A percentile compares a stretch with the other conserved stretches of the same genome.
Conservation (phyloP, 2,113 vertebrate species). For the Gulo gulo region DNA sequence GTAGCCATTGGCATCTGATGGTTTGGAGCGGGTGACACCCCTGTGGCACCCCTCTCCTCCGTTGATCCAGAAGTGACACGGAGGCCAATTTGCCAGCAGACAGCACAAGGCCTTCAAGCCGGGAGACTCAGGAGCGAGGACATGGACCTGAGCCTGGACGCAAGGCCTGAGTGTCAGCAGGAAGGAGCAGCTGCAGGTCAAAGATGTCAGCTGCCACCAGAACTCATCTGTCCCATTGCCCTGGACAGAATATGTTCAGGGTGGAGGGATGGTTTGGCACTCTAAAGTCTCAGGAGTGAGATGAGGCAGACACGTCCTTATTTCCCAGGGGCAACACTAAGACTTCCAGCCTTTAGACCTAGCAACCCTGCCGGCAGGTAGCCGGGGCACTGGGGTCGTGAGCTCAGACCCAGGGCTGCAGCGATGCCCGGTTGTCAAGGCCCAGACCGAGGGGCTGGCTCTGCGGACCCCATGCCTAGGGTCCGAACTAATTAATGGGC, state of each 20-base stretch:
- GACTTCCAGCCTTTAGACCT: background rate
- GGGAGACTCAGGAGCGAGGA: background rate
- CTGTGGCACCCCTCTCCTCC: background rate
- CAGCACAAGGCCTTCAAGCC: background rate
- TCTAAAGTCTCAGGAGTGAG: background rate
- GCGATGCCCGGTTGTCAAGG: background rate
- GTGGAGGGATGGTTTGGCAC: background rate
- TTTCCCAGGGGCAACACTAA: background rate
- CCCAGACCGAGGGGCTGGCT: background rate
- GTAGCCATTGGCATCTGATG: background rate
- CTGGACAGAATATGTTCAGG: background rate
- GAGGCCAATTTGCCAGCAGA: background rate
- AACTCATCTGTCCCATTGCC: background rate
- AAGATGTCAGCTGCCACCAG: background rate
- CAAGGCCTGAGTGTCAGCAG: background rate
- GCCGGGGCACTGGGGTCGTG: fast-evolving
- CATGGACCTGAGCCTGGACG: background rate
- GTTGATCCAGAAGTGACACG: background rate
- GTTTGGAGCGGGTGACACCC: background rate
- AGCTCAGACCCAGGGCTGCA: background rate
- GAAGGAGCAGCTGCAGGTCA: background rate
- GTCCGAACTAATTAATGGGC: background rate
- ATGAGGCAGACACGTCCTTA: background rate
- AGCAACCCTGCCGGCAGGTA: too few relatives aligned
- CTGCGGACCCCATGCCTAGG: background rate